A percentile compares a stretch with the other conserved stretches of the same genome.
phyloP scores from a whole-genome alignment of 2,113 vertebrate species.

The Drymodes brunneopygia region DNA sequence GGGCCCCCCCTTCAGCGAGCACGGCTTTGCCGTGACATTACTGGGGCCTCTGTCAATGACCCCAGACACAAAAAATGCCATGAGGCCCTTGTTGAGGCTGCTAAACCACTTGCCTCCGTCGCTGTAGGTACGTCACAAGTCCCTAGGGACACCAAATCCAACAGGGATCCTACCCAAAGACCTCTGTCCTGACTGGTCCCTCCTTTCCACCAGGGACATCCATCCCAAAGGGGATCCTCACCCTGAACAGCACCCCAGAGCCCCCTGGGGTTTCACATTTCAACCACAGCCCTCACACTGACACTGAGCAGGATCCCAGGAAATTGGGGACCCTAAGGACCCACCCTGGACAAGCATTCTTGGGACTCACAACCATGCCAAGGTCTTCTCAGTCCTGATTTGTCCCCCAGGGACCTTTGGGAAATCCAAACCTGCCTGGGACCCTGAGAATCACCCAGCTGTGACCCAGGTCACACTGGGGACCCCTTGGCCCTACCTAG shows the following conservation, averaged over 20 bases:
- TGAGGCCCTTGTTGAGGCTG: neutral
- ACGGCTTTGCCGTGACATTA: neutral
- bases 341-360: neutral
- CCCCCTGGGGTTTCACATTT: neutral
- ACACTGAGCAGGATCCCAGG: neutral
- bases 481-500: neutral
- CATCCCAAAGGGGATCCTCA: neutral
- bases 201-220: neutral
- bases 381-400: neutral
- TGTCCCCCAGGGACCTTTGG: neutral
- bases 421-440: neutral
- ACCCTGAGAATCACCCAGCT: neutral
- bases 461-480: neutral
- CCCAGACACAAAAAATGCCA: neutral
- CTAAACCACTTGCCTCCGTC: neutral
- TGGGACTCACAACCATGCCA: neutral
- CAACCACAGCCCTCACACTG: neutral
- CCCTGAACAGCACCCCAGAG: neutral
- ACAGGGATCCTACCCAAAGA: neutral
- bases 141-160: neutral
- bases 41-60: fast-evolving
- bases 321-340: neutral
- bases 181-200: neutral
- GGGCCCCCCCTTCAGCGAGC: neutral
- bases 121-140: neutral